phyloP scores from a whole-genome alignment of 2,888 invertebrate genomes.

The Lasioglossum marginatum region DNA sequence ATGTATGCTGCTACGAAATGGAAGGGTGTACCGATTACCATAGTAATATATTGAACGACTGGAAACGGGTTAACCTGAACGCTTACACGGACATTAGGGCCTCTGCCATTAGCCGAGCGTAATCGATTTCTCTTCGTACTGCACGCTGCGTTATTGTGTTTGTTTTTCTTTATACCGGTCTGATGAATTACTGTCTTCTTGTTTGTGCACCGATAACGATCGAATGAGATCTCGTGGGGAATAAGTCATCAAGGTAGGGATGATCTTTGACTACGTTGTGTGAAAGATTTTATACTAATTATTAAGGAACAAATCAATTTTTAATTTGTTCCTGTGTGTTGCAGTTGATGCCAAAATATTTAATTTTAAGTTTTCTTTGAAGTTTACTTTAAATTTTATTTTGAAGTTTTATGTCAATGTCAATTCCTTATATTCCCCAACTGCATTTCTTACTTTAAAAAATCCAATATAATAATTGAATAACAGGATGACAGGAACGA shows the following conservation, averaged over 20 bases:
- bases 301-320: neutral
- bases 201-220: neutral
- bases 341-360: too few species aligned
- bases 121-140: slow-evolving; percentile 10
- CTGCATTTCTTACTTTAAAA: too few species aligned
- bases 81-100: slow-evolving; percentile 45
- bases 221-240: neutral
- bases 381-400: too few species aligned
- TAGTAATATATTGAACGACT: slow-evolving; percentile 44
- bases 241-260: too few species aligned
- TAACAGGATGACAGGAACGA: neutral
- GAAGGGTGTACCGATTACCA: slow-evolving; percentile 42
- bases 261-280: too few species aligned
- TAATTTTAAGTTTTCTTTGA: too few species aligned
- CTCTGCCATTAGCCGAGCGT: slow-evolving; percentile 37
- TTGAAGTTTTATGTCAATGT: too few species aligned
- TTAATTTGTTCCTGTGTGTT: too few species aligned
- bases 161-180: neutral
- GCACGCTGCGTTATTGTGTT: neutral
- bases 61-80: slow-evolving; percentile 34
- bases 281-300: neutral
- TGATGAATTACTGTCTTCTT: neutral
- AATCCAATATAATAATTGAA: too few species aligned
- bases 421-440: too few species aligned
- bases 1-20: slow-evolving; percentile 54